Base-by-base conservation (phyloP, 1,140 invertebrate species). In the Leptinotarsa texana region DNA sequence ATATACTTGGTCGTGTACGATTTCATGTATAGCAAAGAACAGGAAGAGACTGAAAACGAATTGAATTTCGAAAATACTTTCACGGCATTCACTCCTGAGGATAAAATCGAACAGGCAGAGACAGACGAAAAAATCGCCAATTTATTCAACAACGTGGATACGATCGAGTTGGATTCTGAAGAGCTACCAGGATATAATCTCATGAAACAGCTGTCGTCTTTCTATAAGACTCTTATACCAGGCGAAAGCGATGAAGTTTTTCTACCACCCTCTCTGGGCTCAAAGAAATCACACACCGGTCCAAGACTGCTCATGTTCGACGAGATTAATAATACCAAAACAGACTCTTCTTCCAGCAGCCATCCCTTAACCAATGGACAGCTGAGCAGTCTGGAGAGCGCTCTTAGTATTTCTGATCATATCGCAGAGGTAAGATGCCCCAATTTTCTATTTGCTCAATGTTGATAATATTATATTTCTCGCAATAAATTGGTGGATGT, bases 1-100 rank as follows among this genome's bases (percentile, higher is more conserved):
- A 83, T 88, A 70, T 89, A 89, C 82, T 82, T 90, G 27, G 87
- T 90, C 3, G 79, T 90, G 0, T 90, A 89, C 74, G 89, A 90
- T 80, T 89, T 90, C 81, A 84, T 88, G 80, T 89, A 89, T 76
- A 88, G 74, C 69, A 77, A 79, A 72, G 80, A 80, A 47, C 48
- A 70, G 49, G 48, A 57, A 61, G 68, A 57, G 21, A 48, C 65
- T 6, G 73, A 51, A 63, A 47, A 42, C 21, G 22, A 61, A 63
- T 17, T 57, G 49, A 62, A 69, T 17, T 22, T 27, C 49, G 67
- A 75, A 17, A 67, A 24, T 18, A 67, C 24, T 8, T 48, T 67
- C 0, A 62, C 68, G 62, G 18, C 51, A n/a, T 18, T 69, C 21
- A 33, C 27, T 21, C 49, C 68, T 6, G 65, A 72, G 13, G 68